These are phyloP conservation scores for Danio choprae DNA, from an alignment of 2,797 vertebrate genomes.

Conservation along the genomic window DNA sequence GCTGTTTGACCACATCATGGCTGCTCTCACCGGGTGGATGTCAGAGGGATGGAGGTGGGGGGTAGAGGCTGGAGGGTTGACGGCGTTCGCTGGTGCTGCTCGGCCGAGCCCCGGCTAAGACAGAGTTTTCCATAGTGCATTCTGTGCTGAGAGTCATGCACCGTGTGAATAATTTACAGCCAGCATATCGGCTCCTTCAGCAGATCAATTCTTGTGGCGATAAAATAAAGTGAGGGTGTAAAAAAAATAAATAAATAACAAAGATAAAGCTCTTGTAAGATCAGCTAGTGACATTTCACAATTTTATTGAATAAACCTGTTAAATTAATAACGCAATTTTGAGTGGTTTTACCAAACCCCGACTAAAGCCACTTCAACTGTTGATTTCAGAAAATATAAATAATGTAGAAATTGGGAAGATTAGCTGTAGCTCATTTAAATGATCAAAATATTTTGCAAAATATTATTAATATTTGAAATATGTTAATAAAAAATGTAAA, in stretches of 20 bases:
- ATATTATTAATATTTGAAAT: too few relatives aligned
- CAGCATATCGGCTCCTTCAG: conserved; percentile 53
- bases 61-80: conserved; percentile 38
- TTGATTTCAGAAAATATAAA: neutral
- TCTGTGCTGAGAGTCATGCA: conserved; percentile 54
- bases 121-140: conserved; percentile 50
- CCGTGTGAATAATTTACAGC: conserved; percentile 61
- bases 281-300: conserved; percentile 1
- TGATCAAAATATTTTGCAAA: neutral
- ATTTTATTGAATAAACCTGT: neutral
- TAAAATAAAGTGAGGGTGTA: conserved; percentile 40
- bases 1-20: conserved; percentile 69
- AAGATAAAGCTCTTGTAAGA: conserved; percentile 21
- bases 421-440: neutral
- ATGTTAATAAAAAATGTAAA: too few relatives aligned
- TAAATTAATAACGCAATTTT: conserved; percentile 15
- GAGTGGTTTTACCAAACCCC: neutral
- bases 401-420: neutral
- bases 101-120: conserved; percentile 43
- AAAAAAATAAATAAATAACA: conserved; percentile 25
- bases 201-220: conserved; percentile 61
- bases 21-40: conserved; percentile 55
- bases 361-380: neutral
- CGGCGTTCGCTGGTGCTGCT: conserved; percentile 38
- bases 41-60: conserved; percentile 47